A percentile compares a stretch with the other conserved stretches of the same genome.
Evolutionary conservation across 2,888 invertebrate species (phyloP).

Genomic region (Drosophila monieri): DNA sequence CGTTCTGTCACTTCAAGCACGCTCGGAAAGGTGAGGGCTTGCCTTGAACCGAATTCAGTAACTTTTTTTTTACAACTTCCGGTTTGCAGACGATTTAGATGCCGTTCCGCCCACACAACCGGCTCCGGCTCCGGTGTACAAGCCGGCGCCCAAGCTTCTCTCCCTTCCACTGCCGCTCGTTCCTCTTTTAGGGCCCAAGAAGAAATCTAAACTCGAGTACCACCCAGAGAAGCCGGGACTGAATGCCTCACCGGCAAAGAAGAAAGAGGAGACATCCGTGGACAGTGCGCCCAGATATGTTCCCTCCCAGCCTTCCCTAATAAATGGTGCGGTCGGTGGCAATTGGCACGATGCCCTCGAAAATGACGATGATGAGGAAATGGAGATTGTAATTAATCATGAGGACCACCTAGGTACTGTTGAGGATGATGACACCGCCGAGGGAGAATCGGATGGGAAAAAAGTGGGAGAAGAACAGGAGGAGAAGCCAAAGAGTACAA

Average conservation of each 20-base stretch:
- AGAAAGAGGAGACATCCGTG: slow-evolving; percentile 21
- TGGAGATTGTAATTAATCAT: slow-evolving; percentile 29
- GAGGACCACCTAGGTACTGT: background rate
- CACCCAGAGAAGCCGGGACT: slow-evolving; percentile 83
- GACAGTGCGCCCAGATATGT: slow-evolving; percentile 80
- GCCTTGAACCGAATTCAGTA: background rate
- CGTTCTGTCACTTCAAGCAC: slow-evolving; percentile 97
- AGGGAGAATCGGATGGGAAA: slow-evolving; percentile 8
- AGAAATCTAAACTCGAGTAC: slow-evolving; percentile 82
- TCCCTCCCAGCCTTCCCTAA: slow-evolving; percentile 58
- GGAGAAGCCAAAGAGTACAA: slow-evolving; percentile 43
- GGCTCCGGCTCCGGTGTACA: slow-evolving; percentile 78
- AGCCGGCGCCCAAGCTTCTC: slow-evolving; percentile 81
- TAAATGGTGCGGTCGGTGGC: slow-evolving; percentile 35
- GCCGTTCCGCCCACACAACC: slow-evolving; percentile 39
- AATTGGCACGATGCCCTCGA: slow-evolving; percentile 29
- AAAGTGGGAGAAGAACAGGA: slow-evolving; percentile 23
- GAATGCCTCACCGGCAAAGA: slow-evolving; percentile 76
- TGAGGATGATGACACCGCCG: slow-evolving; percentile 9
- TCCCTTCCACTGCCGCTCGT: slow-evolving; percentile 72
- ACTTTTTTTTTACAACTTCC: background rate
- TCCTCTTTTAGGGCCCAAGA: slow-evolving; percentile 53
- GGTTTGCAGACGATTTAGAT: slow-evolving; percentile 67
- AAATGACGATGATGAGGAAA: slow-evolving; percentile 28
- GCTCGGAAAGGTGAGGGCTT: slow-evolving; percentile 87